Conservation (phyloP, 2,797 vertebrate species). For the Cheracebus regulus region DNA sequence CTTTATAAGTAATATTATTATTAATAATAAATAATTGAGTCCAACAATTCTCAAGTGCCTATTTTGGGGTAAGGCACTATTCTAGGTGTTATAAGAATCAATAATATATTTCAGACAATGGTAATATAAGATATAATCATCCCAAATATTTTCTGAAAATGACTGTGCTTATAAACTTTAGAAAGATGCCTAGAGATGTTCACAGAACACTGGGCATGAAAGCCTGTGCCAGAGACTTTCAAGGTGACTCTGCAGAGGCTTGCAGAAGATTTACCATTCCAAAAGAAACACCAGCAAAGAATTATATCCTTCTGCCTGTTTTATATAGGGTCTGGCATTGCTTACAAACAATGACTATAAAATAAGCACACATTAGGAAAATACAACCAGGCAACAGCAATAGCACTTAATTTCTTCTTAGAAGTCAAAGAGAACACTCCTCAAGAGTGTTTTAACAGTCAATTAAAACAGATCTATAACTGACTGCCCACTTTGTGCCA, state of each 20-base stretch:
- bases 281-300: background rate
- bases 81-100: background rate
- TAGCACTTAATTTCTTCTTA: background rate
- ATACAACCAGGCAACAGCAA: background rate
- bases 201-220: background rate
- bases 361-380: background rate
- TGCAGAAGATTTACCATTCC: background rate
- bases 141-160: background rate
- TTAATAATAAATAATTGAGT: background rate
- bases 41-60: background rate
- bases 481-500: background rate
- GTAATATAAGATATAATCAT: background rate
- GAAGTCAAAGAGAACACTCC: background rate
- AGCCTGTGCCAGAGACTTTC: background rate
- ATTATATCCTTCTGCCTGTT: background rate
- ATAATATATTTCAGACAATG: background rate
- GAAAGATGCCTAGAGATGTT: background rate
- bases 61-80: background rate
- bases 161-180: background rate
- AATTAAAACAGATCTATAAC: background rate
- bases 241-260: background rate
- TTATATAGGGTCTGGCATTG: background rate
- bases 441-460: background rate
- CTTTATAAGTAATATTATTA: background rate
- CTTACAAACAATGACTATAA: background rate